phyloP scores from a whole-genome alignment of 2,797 vertebrate genomes.

The Tinamus major region DNA sequence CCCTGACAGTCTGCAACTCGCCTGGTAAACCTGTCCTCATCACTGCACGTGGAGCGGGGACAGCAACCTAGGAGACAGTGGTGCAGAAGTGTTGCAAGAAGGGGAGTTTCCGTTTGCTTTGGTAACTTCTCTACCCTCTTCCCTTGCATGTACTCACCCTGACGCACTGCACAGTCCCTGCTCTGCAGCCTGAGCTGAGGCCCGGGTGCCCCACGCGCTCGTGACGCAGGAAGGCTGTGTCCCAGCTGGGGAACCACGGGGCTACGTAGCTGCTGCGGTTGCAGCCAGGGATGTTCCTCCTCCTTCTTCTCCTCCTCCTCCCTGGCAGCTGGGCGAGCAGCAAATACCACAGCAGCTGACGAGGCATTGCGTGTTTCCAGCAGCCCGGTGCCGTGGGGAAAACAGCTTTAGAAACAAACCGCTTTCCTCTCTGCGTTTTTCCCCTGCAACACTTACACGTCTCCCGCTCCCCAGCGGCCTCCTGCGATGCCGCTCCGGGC shows the following conservation, averaged over 20 bases:
- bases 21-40: neutral
- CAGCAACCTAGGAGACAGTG: fast-evolving
- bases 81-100: too few species aligned
- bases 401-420: constrained; percentile 28
- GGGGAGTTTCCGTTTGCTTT: neutral
- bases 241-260: neutral
- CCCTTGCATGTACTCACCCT: neutral
- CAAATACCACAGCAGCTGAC: neutral
- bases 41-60: neutral
- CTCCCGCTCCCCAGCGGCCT: neutral
- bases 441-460: neutral
- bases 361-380: neutral
- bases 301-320: neutral
- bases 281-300: neutral
- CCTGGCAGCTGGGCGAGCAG: neutral
- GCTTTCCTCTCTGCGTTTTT: neutral
- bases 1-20: neutral
- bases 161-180: neutral
- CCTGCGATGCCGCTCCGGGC: neutral
- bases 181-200: neutral
- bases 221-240: neutral
- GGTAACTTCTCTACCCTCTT: neutral
- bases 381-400: neutral
- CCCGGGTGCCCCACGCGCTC: fast-evolving
- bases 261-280: neutral